Evolutionary conservation across 2,888 invertebrate genomes (phyloP).

Genomic region (Lithophane semibrunnea): DNA sequence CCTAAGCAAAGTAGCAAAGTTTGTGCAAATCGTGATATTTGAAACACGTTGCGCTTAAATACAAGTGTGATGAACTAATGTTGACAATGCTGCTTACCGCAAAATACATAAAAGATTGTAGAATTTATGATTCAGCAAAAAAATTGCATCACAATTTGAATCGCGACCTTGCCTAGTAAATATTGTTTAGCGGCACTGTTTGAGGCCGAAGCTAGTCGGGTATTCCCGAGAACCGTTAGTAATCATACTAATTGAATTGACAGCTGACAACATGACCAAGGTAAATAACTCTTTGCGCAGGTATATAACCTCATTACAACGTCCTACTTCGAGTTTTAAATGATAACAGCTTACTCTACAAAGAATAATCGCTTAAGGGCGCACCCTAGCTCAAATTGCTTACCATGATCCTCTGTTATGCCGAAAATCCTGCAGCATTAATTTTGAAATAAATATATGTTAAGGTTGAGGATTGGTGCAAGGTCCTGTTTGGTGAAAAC

Average conservation of each 20-base stretch:
- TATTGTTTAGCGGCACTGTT: slow-evolving; percentile 23
- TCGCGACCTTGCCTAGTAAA: slow-evolving; percentile 29
- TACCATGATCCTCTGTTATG: too few relatives aligned
- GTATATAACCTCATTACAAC: neutral
- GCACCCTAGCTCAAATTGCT: too few relatives aligned
- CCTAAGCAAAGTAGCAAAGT: slow-evolving; percentile 14
- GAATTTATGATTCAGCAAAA: slow-evolving; percentile 33
- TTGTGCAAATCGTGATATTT: slow-evolving; percentile 38
- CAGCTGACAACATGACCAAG: neutral
- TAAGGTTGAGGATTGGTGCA: too few relatives aligned
- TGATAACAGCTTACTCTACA: neutral
- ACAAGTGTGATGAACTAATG: slow-evolving; percentile 37
- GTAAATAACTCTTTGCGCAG: neutral
- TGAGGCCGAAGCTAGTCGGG: neutral
- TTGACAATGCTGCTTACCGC: slow-evolving; percentile 42
- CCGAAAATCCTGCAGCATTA: too few relatives aligned
- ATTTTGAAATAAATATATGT: too few relatives aligned
- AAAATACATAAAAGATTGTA: slow-evolving; percentile 29
- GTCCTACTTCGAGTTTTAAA: neutral
- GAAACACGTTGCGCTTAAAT: slow-evolving; percentile 21
- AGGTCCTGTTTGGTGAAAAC: too few relatives aligned
- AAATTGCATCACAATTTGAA: slow-evolving; percentile 33
- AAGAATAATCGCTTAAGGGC: neutral
- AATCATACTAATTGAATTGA: neutral
- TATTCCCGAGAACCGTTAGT: slow-evolving; percentile 22